phyloP scores from a whole-genome alignment of 2,113 vertebrate species.

The Choloepus hoffmanni region DNA sequence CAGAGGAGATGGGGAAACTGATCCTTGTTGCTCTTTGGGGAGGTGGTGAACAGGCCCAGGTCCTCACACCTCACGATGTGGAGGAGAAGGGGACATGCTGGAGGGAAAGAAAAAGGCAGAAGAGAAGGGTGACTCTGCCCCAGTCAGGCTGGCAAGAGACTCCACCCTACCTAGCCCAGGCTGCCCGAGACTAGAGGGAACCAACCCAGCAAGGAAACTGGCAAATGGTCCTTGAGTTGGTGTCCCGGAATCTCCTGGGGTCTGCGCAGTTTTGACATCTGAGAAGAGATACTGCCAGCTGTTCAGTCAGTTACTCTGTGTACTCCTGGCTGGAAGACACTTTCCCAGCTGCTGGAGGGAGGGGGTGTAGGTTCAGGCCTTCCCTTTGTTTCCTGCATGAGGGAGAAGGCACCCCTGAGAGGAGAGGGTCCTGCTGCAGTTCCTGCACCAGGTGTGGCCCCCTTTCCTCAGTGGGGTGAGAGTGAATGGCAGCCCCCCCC shows the following conservation, averaged over 20 bases:
- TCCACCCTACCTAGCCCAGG: not conserved
- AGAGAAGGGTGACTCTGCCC: not conserved
- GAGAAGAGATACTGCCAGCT: not conserved
- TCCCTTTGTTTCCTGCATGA: not conserved
- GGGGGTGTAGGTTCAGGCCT: accelerated
- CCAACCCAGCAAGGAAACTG: not conserved
- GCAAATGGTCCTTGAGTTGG: not conserved
- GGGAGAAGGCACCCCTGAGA: not conserved
- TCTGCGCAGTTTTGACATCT: not conserved
- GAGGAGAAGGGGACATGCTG: too few relatives aligned
- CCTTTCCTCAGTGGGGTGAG: too few relatives aligned
- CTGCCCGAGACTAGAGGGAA: not conserved
- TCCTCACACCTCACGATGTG: not conserved
- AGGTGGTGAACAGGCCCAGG: not conserved
- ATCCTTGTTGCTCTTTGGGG: not conserved
- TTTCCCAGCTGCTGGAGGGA: not conserved
- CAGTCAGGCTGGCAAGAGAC: not conserved
- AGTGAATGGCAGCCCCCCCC: too few relatives aligned
- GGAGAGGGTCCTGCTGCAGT: not conserved
- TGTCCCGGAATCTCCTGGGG: not conserved
- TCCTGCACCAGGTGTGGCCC: not conserved
- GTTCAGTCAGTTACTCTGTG: not conserved
- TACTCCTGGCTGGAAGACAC: not conserved
- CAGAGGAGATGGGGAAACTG: not conserved
- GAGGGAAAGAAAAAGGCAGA: not conserved